These are phyloP conservation scores for Odontomachus brunneus DNA, from an alignment of 1,140 invertebrate genomes.

Conservation along the genomic window DNA sequence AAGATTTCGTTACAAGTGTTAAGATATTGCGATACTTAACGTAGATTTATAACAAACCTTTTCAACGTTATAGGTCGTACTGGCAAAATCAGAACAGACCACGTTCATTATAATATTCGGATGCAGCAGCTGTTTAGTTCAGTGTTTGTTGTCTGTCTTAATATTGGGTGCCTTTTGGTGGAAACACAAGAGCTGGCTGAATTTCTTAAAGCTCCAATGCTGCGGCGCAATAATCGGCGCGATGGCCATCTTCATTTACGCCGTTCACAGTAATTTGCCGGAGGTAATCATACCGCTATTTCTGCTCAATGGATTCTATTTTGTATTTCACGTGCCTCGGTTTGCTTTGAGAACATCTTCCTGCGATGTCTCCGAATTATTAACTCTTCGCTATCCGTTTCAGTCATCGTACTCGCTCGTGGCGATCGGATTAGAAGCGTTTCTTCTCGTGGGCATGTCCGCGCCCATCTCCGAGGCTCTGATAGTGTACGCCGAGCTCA, in stretches of 20 bases:
- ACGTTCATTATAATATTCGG: conserved; percentile 87
- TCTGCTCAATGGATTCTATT: too few species aligned
- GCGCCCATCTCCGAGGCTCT: conserved; percentile 87
- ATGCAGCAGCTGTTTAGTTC: conserved; percentile 87
- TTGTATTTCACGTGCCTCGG: too few species aligned
- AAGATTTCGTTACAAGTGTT: background rate
- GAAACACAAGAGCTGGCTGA: conserved; percentile 87
- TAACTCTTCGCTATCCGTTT: conserved; percentile 48
- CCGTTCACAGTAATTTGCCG: conserved; percentile 85
- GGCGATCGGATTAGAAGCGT: conserved; percentile 85
- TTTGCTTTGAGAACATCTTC: conserved; percentile 27
- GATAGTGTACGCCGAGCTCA: conserved; percentile 87
- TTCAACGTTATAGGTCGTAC: conserved; percentile 66
- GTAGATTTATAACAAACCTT: background rate
- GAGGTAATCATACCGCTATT: conserved; percentile 82
- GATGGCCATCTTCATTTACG: conserved; percentile 88
- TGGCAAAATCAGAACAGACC: conserved; percentile 74
- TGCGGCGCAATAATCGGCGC: conserved; percentile 87
- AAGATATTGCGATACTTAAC: too few species aligned
- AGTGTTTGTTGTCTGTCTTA: conserved; percentile 86
- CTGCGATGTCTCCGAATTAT: background rate
- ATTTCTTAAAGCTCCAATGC: conserved; percentile 89
- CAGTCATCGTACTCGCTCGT: conserved; percentile 83
- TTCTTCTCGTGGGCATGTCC: conserved; percentile 86
- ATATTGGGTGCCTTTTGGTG: conserved; percentile 87